Base-by-base conservation (phyloP, 2,797 vertebrate species). In the Pseudochirops corinnae region DNA sequence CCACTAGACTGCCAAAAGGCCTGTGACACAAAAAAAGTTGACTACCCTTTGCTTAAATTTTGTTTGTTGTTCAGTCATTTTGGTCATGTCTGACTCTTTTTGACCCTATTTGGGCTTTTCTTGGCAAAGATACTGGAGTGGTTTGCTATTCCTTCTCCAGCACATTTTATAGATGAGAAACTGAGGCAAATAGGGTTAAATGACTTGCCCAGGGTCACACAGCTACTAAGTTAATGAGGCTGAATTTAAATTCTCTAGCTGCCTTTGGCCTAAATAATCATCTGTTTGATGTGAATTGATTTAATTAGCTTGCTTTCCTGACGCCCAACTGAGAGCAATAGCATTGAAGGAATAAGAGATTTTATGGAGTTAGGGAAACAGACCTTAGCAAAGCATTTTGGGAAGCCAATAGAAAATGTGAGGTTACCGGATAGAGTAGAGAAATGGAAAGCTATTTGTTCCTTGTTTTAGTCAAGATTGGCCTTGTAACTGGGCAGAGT, bases 331-430 rank as follows among this genome's bases (percentile, higher is more conserved):
- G 31, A 67, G 60, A 67, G n/a, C 60, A 67, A n/a, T 33, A 67
- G 60, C 12, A 67, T 33, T 33, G 31, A 67, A 67, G 31, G 33
- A 67, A 67, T 67, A n/a, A 62, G 60, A 67, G 60, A 67, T 33
- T 33, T 62, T 62, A 13, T 62, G 60, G 31, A 67, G 14, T 60
- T 67, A 67, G 60, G 13, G 60, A 67, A 13, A 67, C 12, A 67
- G 60, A 67, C 33, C 60, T 67, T 67, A 62, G 24, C 28, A 67
- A 14, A 52, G 57, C 67, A 93, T 92, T 96, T 94, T 90, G 82
- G 31, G 39, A n/a, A 67, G 33, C 31, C 31, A 67, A 5, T 33
- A 67, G 60, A 67, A 2, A n/a, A n/a, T 67, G 31, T n/a, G 60
- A 67, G 60, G 21, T n/a, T 67, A 12, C 31, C n/a, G 60, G 13